These are phyloP conservation scores for Coenonympha arcania DNA, from an alignment of 2,888 invertebrate genomes.

Conservation along the genomic window DNA sequence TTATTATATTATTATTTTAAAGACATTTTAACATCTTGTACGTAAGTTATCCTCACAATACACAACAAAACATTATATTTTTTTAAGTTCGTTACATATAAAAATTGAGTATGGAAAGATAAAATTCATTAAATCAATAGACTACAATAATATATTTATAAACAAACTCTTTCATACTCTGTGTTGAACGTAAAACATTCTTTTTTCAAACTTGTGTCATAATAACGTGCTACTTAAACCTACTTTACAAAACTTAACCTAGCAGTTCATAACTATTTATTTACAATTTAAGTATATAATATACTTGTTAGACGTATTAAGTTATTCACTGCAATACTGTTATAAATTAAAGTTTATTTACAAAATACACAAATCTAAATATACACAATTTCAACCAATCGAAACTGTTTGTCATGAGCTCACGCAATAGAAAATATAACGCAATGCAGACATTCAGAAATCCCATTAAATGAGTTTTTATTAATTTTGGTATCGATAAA, in stretches of 20 bases:
- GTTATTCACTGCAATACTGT: constrained; percentile 45
- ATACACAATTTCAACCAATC: constrained; percentile 40
- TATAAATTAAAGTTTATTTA: constrained; percentile 61
- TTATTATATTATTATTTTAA: constrained; percentile 4
- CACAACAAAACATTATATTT: constrained; percentile 4
- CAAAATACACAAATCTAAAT: constrained; percentile 43
- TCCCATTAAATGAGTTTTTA: not conserved
- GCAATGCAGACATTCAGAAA: not conserved
- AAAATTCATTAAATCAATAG: constrained; percentile 15
- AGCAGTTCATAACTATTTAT: constrained; percentile 14
- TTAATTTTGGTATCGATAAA: not conserved
- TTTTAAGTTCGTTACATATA: not conserved
- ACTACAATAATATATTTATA: constrained; percentile 3
- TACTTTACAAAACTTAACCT: constrained; percentile 16
- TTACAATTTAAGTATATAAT: constrained; percentile 29
- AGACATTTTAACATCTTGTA: not conserved
- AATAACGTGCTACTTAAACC: constrained; percentile 1
- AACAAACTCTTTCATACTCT: constrained; percentile 12
- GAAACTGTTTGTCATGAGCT: constrained; percentile 39
- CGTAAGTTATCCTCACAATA: not conserved
- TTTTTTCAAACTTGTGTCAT: constrained; percentile 12
- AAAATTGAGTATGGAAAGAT: constrained; percentile 2
- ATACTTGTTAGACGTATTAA: constrained; percentile 36
- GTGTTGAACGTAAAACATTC: constrained; percentile 13
- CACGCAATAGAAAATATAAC: constrained; percentile 1